A percentile compares a stretch with the other conserved stretches of the same genome.
These are phyloP conservation scores for Operophtera brumata DNA, from an alignment of 2,888 invertebrate species.

Conservation along the genomic window DNA sequence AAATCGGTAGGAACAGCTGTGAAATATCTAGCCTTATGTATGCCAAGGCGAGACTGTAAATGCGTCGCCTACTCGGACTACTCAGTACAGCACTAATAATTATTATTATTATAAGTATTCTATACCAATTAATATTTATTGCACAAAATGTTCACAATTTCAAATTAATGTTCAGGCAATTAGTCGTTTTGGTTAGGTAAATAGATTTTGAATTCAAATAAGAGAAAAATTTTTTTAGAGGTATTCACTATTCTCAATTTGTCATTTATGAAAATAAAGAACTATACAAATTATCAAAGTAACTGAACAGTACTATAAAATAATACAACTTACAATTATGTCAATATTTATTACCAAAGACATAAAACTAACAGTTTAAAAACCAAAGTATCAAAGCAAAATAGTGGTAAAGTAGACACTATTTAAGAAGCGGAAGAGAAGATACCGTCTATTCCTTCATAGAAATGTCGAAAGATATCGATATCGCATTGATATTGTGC, in stretches of 20 bases:
- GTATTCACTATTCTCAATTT: no score
- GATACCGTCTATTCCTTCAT: background rate
- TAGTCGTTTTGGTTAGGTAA: background rate
- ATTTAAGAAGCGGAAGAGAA: background rate
- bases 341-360: no score
- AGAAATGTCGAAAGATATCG: background rate
- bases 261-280: background rate
- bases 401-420: no score
- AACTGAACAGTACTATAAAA: background rate
- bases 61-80: slow-evolving; percentile 35
- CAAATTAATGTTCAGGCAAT: no score
- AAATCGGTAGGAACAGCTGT: slow-evolving; percentile 41
- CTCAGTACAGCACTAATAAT: slow-evolving; percentile 1
- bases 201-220: background rate
- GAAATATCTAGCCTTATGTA: slow-evolving; percentile 43
- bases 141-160: background rate
- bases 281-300: background rate
- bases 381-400: no score
- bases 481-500: background rate
- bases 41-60: slow-evolving; percentile 48
- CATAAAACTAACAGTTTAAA: no score
- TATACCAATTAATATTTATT: slow-evolving; percentile 2
- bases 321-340: no score
- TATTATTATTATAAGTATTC: slow-evolving; percentile 3
- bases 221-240: background rate